These are phyloP conservation scores for Gnathonemus longibarbis DNA, from an alignment of 2,113 vertebrate species.

Conservation along the genomic window DNA sequence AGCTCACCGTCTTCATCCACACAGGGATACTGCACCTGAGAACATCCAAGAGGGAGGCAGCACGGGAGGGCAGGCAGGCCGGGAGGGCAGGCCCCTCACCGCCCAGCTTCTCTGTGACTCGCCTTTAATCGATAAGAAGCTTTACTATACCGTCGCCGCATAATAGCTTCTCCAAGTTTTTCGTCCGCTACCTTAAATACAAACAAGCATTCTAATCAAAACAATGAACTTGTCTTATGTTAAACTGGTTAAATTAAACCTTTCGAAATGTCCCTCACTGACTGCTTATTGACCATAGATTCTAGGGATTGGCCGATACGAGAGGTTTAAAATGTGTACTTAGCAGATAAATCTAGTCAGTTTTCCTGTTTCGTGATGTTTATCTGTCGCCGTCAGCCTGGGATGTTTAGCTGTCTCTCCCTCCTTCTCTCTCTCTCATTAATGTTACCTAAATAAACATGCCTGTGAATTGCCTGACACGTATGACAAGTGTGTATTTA, in stretches of 20 bases:
- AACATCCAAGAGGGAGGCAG: background rate
- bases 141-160: background rate
- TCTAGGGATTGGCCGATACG: conserved; percentile 56
- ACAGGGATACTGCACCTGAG: background rate
- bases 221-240: conserved; percentile 62
- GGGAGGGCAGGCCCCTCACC: background rate
- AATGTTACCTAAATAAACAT: conserved; percentile 64
- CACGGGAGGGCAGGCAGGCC: too few species aligned
- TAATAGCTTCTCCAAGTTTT: background rate
- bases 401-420: conserved; percentile 65
- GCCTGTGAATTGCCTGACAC: conserved; percentile 42
- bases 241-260: conserved; percentile 17
- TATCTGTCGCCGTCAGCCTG: conserved; percentile 48
- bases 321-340: conserved; percentile 45
- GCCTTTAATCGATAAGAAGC: background rate
- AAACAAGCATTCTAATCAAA: conserved; percentile 36
- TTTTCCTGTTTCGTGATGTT: conserved; percentile 41
- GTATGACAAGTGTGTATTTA: conserved; percentile 44
- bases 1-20: background rate
- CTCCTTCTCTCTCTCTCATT: conserved; percentile 31
- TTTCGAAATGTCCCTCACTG: conserved; percentile 57
- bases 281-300: conserved; percentile 68
- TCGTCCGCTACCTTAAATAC: conserved; percentile 26
- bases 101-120: background rate
- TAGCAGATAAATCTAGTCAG: conserved; percentile 41